These are phyloP conservation scores for Cranoglanis bouderius DNA, from an alignment of 2,113 vertebrate genomes.

Conservation along the genomic window DNA sequence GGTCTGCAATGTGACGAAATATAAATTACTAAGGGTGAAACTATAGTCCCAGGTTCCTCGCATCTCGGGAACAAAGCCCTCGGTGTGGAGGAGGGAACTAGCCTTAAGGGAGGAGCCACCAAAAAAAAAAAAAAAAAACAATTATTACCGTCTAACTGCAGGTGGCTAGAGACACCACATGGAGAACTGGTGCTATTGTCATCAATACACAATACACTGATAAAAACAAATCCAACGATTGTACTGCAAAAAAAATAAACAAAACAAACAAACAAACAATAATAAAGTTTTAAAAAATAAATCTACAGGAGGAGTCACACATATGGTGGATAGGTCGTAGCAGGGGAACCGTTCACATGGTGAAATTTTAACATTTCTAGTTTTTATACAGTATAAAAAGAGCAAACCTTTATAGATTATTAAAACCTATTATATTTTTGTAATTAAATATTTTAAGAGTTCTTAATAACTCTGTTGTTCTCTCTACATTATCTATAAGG, in stretches of 20 bases:
- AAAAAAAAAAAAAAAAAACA: neutral
- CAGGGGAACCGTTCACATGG: neutral
- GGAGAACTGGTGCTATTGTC: neutral
- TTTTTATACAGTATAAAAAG: neutral
- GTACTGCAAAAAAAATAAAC: neutral
- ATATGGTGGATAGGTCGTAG: neutral
- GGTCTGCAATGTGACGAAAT: neutral
- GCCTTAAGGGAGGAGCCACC: slow-evolving; percentile 6
- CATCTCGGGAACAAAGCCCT: slow-evolving; percentile 35
- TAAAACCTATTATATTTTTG: neutral
- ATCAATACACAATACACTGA: neutral
- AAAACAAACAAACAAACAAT: too few species aligned
- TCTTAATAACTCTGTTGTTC: neutral
- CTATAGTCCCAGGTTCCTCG: neutral
- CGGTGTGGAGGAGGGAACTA: slow-evolving; percentile 31
- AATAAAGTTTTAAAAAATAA: too few species aligned
- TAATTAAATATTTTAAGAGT: neutral
- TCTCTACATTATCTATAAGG: too few species aligned
- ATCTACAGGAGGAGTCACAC: too few species aligned
- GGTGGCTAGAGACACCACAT: slow-evolving; percentile 42
- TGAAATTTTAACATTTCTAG: neutral
- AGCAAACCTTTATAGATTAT: neutral
- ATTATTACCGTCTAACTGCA: neutral
- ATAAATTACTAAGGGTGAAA: neutral
- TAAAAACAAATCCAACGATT: neutral